phyloP scores from a whole-genome alignment of 2,888 invertebrate genomes.

The Ptilodon capucinus region DNA sequence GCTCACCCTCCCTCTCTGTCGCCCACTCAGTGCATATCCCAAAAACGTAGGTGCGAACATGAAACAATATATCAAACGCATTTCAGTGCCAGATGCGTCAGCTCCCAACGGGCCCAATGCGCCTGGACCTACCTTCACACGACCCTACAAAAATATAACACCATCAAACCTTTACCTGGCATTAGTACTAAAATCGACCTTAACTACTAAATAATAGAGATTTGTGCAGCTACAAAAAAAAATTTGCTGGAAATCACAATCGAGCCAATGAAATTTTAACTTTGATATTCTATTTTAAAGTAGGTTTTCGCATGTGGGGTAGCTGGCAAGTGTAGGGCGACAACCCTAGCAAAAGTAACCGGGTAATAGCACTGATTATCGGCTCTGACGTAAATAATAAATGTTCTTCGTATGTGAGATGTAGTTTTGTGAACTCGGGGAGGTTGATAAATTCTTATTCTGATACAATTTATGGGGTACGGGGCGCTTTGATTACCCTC shows the following conservation, averaged over 20 bases:
- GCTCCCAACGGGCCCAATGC: conserved; percentile 41
- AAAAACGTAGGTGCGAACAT: conserved; percentile 35
- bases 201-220: conserved; percentile 1
- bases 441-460: conserved; percentile 34
- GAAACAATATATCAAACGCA: conserved; percentile 42
- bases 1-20: conserved; percentile 8
- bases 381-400: conserved; percentile 65
- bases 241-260: neutral
- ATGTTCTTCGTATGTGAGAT: conserved; percentile 45
- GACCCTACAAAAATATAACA: conserved; percentile 30
- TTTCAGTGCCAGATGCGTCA: conserved; percentile 54
- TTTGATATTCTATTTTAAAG: conserved; percentile 15
- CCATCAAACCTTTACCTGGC: neutral
- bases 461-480: conserved; percentile 13
- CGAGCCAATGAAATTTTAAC: conserved; percentile 23
- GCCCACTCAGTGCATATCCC: conserved; percentile 10
- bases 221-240: neutral
- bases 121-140: conserved; percentile 34
- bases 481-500: too few species aligned
- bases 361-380: conserved; percentile 62
- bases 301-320: conserved; percentile 4
- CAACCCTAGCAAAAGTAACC: conserved; percentile 50
- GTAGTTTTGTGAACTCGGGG: conserved; percentile 31
- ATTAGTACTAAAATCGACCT: conserved; percentile 11
- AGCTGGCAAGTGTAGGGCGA: conserved; percentile 33